Conservation (phyloP, 2,113 vertebrate genomes). For the Sclerurus mexicanus region DNA sequence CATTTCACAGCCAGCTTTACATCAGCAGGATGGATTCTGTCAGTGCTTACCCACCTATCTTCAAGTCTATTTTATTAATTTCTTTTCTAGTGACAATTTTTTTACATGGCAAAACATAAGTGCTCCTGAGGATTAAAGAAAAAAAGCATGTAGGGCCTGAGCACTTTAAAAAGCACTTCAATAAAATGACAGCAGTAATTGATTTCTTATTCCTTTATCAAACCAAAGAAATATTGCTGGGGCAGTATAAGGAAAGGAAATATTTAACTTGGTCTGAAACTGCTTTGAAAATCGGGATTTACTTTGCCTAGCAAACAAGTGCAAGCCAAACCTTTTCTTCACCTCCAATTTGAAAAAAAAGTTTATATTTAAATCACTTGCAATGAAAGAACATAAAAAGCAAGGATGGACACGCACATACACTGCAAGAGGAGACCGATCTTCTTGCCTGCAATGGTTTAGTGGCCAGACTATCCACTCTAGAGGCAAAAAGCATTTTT, state of each 20-base stretch:
- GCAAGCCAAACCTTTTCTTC: background rate
- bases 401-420: background rate
- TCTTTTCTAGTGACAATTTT: background rate
- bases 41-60: background rate
- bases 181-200: background rate
- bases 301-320: background rate
- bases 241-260: background rate
- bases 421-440: background rate
- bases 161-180: background rate
- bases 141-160: background rate
- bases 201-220: background rate
- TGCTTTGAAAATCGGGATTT: background rate
- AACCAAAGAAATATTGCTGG: background rate
- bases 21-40: slow-evolving; percentile 11
- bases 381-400: background rate
- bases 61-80: background rate
- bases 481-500: background rate
- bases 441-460: background rate
- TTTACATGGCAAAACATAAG: background rate
- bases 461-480: background rate
- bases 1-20: slow-evolving; percentile 32
- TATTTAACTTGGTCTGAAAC: background rate
- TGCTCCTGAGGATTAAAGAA: background rate
- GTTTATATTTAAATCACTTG: background rate
- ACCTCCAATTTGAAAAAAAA: background rate